Evolutionary conservation across 2,888 invertebrate species (phyloP).

Genomic region (Noctuana brunneofusca): DNA sequence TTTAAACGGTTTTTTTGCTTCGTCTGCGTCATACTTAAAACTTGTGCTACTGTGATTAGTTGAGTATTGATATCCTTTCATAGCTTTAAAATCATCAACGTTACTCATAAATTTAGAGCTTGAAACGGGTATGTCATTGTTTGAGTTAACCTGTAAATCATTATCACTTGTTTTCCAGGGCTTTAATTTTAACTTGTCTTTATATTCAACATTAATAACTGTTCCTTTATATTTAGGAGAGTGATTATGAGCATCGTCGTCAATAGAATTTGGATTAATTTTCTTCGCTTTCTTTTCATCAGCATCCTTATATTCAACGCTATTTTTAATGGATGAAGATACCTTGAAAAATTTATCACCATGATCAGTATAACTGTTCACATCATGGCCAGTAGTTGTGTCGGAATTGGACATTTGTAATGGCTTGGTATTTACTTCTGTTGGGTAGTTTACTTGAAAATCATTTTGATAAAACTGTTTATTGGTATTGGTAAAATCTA

Average conservation of each 20-base stretch:
- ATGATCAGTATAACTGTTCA: slow-evolving; percentile 21
- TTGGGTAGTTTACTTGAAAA: slow-evolving; percentile 55
- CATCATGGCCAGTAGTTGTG: not conserved
- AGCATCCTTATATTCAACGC: slow-evolving; percentile 23
- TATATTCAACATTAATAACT: slow-evolving; percentile 50
- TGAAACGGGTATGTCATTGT: slow-evolving; percentile 17
- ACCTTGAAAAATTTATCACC: slow-evolving; percentile 24
- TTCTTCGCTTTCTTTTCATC: slow-evolving; percentile 31
- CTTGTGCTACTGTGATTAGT: slow-evolving; percentile 65
- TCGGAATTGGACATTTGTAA: slow-evolving; percentile 24
- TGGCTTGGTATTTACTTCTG: slow-evolving; percentile 47
- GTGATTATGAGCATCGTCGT: slow-evolving; percentile 7
- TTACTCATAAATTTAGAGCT: slow-evolving; percentile 20
- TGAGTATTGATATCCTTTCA: slow-evolving; percentile 59
- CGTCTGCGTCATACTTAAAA: slow-evolving; percentile 60
- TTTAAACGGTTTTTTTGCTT: slow-evolving; percentile 56
- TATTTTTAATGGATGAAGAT: slow-evolving; percentile 21
- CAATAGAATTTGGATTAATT: slow-evolving; percentile 40
- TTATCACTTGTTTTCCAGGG: slow-evolving; percentile 52
- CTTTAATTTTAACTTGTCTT: slow-evolving; percentile 62
- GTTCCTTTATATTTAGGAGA: slow-evolving; percentile 39
- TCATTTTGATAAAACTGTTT: slow-evolving; percentile 61
- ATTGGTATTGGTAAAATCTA: slow-evolving; percentile 69
- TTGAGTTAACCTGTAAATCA: slow-evolving; percentile 36
- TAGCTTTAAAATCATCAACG: slow-evolving; percentile 32